Evolutionary conservation across 2,888 invertebrate species (phyloP), one percentile per base, ranked within the genome.

Genomic region (Exephanes ischioxanthus): DNA sequence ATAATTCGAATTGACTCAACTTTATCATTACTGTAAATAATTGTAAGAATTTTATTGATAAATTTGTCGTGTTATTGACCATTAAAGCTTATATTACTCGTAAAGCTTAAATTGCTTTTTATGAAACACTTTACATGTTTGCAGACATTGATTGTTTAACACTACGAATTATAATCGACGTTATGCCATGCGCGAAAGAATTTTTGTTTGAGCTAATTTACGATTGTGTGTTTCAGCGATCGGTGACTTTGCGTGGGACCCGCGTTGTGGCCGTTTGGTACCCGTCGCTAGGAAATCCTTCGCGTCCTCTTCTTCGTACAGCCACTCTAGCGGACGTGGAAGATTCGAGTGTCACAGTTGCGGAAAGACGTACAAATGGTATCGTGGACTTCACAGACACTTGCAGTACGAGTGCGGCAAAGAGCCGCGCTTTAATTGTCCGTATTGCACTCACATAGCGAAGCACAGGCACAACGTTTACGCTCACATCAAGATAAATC

Each of bases 361-460:
- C 89, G 93, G 94, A 61, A 95, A 95, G 90, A 93, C 93, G 63
- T 96, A 96, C 92, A 95, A 95, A 77, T 95, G 95, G 92, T 95
- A 95, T 89, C 95, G 96, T 5, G 96, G 96, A 83, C 93, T 96
- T 77, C 95, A 95, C 88, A 93, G 89, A 7, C 92, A 93, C 83
- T 85, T 90, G 73, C 91, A 89, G 70, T 90, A 89, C 77, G 92
- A 91, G 73, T 91, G 92, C 83, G 90, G 91, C 5, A 87, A 89
- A 71, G 88, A 89, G 37, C 89, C 89, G n/a, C 86, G 89, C 58
- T 88, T 90, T 63, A 78, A 86, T 53, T 91, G 91, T 82, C 88
- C 89, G 16, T 76, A 84, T 67, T 84, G 84, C 53, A 22, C 58
- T 55, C 72, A 78, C 67, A 80, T 71, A 30, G 80, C 84, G 48